Conservation (phyloP, 2,888 invertebrate species). For the Trisateles emortualis region DNA sequence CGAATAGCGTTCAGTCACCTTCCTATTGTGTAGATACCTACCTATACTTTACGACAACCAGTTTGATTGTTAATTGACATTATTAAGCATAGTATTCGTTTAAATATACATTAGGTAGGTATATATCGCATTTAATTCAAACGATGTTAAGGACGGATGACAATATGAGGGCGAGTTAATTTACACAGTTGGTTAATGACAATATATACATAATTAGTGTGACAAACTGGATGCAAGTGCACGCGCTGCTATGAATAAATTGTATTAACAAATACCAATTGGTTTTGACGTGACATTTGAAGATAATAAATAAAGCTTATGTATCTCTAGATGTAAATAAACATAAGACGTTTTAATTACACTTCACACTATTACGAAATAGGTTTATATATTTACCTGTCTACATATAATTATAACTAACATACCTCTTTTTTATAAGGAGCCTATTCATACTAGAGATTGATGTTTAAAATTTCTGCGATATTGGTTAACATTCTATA, state of each 20-base stretch:
- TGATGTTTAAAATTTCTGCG: too few relatives aligned
- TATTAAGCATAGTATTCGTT: constrained; percentile 18
- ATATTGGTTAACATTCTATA: too few relatives aligned
- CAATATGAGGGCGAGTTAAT: constrained; percentile 15
- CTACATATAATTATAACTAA: too few relatives aligned
- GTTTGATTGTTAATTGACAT: constrained; percentile 30
- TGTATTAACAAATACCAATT: constrained; percentile 4
- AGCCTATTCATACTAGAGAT: too few relatives aligned
- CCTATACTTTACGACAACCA: constrained; percentile 20
- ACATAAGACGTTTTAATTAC: background rate
- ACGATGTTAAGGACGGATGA: constrained; percentile 7
- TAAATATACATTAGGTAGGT: constrained; percentile 18
- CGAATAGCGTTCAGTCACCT: constrained; percentile 47
- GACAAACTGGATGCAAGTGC: constrained; percentile 20
- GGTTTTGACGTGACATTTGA: constrained; percentile 9
- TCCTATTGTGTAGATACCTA: constrained; percentile 31
- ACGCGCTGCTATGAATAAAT: constrained; percentile 18
- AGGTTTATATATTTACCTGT: too few relatives aligned
- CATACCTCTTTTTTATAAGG: too few relatives aligned
- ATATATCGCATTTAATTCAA: constrained; percentile 18
- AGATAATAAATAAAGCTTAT: constrained; percentile 8
- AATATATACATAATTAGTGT: constrained; percentile 8
- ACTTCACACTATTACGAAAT: background rate
- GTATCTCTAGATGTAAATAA: background rate
- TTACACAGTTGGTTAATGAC: constrained; percentile 2